phyloP scores from a whole-genome alignment of 2,888 invertebrate species.

The Parthenolecanium corni region DNA sequence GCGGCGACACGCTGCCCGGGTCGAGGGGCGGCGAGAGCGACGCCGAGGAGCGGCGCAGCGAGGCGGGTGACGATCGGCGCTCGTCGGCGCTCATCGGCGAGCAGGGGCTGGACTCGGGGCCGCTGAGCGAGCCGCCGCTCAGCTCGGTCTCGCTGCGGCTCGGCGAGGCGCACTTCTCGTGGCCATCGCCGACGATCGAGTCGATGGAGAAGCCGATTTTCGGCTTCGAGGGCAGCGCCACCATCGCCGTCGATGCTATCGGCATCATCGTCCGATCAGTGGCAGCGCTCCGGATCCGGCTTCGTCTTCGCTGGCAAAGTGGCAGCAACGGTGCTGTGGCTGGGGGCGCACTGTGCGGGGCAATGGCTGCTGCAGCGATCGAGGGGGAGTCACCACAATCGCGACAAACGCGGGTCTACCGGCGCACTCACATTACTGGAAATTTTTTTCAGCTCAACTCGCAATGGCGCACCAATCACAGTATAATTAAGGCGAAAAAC shows the following conservation, averaged over 20 bases:
- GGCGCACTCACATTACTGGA: no score
- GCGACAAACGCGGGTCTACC: no score
- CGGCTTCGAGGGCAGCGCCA: conserved; percentile 81
- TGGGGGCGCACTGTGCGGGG: no score
- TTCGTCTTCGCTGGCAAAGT: no score
- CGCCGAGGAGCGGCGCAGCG: conserved; percentile 33
- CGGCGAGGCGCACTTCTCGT: conserved; percentile 37
- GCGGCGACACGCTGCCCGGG: conserved; percentile 34
- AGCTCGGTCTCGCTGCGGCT: conserved; percentile 34
- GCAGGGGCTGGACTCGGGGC: conserved; percentile 30
- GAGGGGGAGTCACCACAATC: no score
- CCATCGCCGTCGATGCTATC: conserved; percentile 75
- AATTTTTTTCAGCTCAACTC: no score
- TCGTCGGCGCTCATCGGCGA: conserved; percentile 12
- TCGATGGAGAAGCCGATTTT: conserved; percentile 92
- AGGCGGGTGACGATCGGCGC: conserved; percentile 7
- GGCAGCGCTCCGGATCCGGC: no score
- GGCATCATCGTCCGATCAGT: conserved; percentile 65
- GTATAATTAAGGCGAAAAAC: no score
- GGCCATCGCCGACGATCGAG: conserved; percentile 64
- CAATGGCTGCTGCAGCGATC: no score
- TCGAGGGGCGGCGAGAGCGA: conserved; percentile 40
- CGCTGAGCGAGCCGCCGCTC: conserved; percentile 29
- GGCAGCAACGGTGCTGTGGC: no score
- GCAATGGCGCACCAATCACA: no score